Conservation (phyloP, 2,888 invertebrate species). For the Oligia strigilis region DNA sequence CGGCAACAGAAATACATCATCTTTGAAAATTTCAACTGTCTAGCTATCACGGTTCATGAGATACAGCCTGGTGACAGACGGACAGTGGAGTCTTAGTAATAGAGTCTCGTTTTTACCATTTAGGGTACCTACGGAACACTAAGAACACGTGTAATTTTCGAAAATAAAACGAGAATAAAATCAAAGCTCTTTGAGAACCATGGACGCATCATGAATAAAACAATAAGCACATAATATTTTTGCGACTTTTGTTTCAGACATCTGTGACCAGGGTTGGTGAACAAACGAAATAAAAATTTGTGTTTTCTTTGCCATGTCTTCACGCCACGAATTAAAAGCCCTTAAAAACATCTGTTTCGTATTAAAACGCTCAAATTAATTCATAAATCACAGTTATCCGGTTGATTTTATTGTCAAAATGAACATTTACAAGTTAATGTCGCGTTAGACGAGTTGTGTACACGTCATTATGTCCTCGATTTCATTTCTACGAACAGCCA, state of each 20-base stretch:
- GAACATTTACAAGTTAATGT: constrained; percentile 54
- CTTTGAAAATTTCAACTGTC: too few species aligned
- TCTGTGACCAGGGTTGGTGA: constrained; percentile 23
- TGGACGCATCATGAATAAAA: constrained; percentile 40
- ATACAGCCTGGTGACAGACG: too few species aligned
- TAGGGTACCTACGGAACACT: too few species aligned
- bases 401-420: constrained; percentile 50
- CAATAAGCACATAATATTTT: constrained; percentile 32
- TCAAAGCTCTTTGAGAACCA: constrained; percentile 5
- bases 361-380: constrained; percentile 28
- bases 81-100: too few species aligned
- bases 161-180: not conserved
- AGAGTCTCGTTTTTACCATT: too few species aligned
- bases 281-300: constrained; percentile 25
- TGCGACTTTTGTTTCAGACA: constrained; percentile 18
- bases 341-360: constrained; percentile 37
- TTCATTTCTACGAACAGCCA: constrained; percentile 56
- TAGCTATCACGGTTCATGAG: too few species aligned
- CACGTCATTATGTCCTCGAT: constrained; percentile 61
- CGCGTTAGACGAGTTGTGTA: constrained; percentile 62
- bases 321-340: constrained; percentile 20
- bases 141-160: not conserved
- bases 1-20: too few species aligned
- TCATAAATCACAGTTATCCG: constrained; percentile 30
- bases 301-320: constrained; percentile 23